Conservation (phyloP, 2,888 invertebrate genomes). For the Acrobasis consociella region DNA sequence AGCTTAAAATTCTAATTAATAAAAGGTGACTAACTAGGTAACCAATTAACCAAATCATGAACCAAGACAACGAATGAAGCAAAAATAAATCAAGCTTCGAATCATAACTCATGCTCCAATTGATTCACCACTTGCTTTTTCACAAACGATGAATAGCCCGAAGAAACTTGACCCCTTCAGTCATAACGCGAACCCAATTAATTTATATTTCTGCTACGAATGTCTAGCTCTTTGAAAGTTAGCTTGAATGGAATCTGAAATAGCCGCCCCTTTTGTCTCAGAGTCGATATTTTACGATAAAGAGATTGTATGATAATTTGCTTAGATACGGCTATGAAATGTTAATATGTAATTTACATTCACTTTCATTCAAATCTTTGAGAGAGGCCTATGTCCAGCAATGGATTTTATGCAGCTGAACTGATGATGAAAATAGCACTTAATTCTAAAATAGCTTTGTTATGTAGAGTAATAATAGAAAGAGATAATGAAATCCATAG, state of each 20-base stretch:
- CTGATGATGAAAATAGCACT: not conserved
- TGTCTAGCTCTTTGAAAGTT: not conserved
- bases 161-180: constrained; percentile 13
- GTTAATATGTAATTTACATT: not conserved
- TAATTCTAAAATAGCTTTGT: not conserved
- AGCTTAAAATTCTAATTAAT: no score
- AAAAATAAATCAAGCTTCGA: not conserved
- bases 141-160: constrained; percentile 15
- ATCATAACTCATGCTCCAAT: constrained; percentile 1
- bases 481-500: no score
- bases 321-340: not conserved
- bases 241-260: constrained; percentile 7
- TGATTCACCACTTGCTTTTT: constrained; percentile 12
- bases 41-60: no score
- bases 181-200: constrained; percentile 28
- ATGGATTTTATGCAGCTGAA: no score
- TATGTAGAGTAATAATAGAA: no score
- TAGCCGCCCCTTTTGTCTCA: constrained; percentile 7
- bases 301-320: constrained; percentile 14
- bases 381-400: no score
- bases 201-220: constrained; percentile 24
- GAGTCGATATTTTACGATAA: not conserved
- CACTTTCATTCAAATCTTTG: no score
- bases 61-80: not conserved
- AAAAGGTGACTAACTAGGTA: no score